Evolutionary conservation across 2,888 invertebrate species (phyloP).

Genomic region (Osedax fenrisi): DNA sequence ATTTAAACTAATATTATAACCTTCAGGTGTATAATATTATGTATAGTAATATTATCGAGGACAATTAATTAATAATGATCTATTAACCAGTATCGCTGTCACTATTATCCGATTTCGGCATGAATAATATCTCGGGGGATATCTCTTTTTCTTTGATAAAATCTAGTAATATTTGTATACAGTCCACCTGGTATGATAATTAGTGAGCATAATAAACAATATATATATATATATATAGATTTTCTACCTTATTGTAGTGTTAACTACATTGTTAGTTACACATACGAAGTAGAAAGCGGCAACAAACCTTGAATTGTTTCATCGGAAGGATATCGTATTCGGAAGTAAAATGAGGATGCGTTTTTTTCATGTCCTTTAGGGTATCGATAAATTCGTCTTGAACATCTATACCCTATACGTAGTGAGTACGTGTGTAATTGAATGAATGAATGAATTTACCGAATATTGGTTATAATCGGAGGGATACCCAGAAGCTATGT

Average conservation of each 20-base stretch:
- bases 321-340: constrained; percentile 11
- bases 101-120: not conserved
- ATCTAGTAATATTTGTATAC: not conserved
- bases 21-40: no score
- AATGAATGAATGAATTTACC: no score
- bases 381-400: constrained; percentile 6
- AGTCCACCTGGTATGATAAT: no score
- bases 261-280: not conserved
- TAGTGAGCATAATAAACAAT: no score
- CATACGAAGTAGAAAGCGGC: not conserved
- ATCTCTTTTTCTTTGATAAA: not conserved
- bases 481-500: no score
- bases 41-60: no score
- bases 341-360: not conserved
- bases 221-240: no score
- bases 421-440: no score
- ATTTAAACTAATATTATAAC: no score
- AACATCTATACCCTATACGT: constrained; percentile 1
- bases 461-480: no score
- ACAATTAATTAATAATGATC: no score
- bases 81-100: not conserved
- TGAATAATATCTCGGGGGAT: not conserved
- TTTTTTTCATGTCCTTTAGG: not conserved
- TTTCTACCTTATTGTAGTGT: no score
- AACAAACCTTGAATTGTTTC: not conserved